phyloP scores from a whole-genome alignment of 2,888 invertebrate species.

The Limnephilus rhombicus region DNA sequence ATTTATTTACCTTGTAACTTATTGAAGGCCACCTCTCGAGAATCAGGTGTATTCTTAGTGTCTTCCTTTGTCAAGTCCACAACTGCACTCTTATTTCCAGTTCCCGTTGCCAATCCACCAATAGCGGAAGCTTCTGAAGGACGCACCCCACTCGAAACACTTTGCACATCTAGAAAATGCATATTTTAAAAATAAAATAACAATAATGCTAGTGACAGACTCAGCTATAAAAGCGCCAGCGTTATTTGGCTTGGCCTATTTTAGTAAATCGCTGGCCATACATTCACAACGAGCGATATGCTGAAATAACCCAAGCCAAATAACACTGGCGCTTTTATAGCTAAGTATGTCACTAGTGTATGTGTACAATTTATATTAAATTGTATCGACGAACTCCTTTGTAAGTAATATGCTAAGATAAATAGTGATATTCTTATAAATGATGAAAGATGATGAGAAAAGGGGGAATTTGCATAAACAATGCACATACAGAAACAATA shows the following conservation, averaged over 20 bases:
- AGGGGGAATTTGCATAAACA: too few species aligned
- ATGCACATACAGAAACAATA: not conserved
- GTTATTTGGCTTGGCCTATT: too few species aligned
- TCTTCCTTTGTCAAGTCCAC: constrained; percentile 83
- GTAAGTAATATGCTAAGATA: too few species aligned
- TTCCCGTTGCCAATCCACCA: constrained; percentile 84
- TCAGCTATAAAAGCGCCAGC: too few species aligned
- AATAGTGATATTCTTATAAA: not conserved
- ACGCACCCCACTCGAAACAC: constrained; percentile 77
- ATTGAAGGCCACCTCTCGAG: constrained; percentile 86
- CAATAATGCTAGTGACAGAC: not conserved
- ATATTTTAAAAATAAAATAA: not conserved
- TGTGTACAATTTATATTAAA: too few species aligned
- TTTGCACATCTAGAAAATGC: constrained; percentile 73
- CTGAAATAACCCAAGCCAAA: too few species aligned
- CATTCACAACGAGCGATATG: too few species aligned
- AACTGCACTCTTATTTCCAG: constrained; percentile 76
- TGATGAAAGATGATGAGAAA: too few species aligned
- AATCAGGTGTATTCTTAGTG: constrained; percentile 81
- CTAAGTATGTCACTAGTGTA: too few species aligned
- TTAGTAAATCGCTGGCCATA: too few species aligned
- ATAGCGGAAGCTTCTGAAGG: constrained; percentile 86
- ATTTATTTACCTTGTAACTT: constrained; percentile 81
- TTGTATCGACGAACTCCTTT: not conserved
- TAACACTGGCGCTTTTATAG: too few species aligned